Conservation (phyloP, 2,888 invertebrate species). For the Calameuta pallipes region DNA sequence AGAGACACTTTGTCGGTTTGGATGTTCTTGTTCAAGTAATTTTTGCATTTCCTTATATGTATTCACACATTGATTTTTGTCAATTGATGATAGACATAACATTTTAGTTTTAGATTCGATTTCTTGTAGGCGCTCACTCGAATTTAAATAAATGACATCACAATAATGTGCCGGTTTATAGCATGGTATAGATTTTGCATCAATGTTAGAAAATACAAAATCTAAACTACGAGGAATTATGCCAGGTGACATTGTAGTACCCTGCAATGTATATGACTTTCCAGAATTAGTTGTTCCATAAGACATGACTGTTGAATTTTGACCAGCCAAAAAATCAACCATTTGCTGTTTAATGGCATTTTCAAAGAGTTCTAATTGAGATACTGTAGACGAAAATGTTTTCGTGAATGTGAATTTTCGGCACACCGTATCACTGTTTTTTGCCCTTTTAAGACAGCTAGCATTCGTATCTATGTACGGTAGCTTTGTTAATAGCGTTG, state of each 20-base stretch:
- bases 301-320: slow-evolving; percentile 83
- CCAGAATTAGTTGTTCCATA: slow-evolving; percentile 95
- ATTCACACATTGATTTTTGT: slow-evolving; percentile 51
- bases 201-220: slow-evolving; percentile 68
- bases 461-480: slow-evolving; percentile 54
- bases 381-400: slow-evolving; percentile 58
- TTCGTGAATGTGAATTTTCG: slow-evolving; percentile 58
- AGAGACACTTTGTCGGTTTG: slow-evolving; percentile 40
- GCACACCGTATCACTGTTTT: slow-evolving; percentile 42
- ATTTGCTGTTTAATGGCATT: slow-evolving; percentile 54
- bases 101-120: slow-evolving; percentile 51
- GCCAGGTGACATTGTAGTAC: slow-evolving; percentile 75
- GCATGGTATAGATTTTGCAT: slow-evolving; percentile 39
- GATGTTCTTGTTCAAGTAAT: slow-evolving; percentile 52
- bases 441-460: slow-evolving; percentile 44
- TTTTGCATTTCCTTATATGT: slow-evolving; percentile 58
- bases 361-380: slow-evolving; percentile 66
- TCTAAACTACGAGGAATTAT: slow-evolving; percentile 76
- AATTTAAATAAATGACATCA: slow-evolving; percentile 44
- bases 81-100: slow-evolving; percentile 48
- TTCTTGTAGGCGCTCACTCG: slow-evolving; percentile 47
- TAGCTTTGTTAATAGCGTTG: slow-evolving; percentile 67
- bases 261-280: slow-evolving; percentile 86
- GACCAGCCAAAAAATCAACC: slow-evolving; percentile 65
- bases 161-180: slow-evolving; percentile 56